Percentiles rank a stretch among this genome's conserved stretches.
Evolutionary conservation across 2,113 vertebrate genomes (phyloP).

Genomic region (Ondatra zibethicus): DNA sequence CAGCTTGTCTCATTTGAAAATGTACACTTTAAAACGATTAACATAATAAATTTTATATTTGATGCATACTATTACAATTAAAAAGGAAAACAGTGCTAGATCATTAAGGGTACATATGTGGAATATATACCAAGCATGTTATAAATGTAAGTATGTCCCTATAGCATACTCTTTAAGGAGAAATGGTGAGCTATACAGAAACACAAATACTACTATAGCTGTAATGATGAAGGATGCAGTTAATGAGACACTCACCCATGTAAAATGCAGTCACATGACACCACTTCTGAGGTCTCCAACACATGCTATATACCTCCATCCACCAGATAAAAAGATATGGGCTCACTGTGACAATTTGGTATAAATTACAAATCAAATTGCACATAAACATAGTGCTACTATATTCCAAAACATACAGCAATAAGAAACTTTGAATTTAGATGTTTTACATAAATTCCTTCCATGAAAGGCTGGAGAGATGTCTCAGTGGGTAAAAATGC

Average conservation of each 20-base stretch:
- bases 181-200: not conserved
- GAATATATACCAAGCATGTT: not conserved
- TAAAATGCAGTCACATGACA: not conserved
- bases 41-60: not conserved
- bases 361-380: not conserved
- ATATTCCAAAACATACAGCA: not conserved
- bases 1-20: not conserved
- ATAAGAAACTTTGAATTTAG: not conserved
- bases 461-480: not conserved
- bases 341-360: not conserved
- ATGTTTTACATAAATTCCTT: not conserved
- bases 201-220: not conserved
- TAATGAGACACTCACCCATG: not conserved
- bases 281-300: not conserved
- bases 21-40: not conserved
- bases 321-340: not conserved
- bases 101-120: not conserved
- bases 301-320: not conserved
- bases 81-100: not conserved
- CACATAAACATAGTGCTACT: not conserved
- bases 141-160: not conserved
- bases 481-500: too few species aligned
- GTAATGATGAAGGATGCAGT: not conserved
- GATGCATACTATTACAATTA: not conserved
- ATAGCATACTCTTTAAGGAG: not conserved